Evolutionary conservation across 1,140 invertebrate genomes (phyloP).

Genomic region (Brachionus manjavacas): DNA sequence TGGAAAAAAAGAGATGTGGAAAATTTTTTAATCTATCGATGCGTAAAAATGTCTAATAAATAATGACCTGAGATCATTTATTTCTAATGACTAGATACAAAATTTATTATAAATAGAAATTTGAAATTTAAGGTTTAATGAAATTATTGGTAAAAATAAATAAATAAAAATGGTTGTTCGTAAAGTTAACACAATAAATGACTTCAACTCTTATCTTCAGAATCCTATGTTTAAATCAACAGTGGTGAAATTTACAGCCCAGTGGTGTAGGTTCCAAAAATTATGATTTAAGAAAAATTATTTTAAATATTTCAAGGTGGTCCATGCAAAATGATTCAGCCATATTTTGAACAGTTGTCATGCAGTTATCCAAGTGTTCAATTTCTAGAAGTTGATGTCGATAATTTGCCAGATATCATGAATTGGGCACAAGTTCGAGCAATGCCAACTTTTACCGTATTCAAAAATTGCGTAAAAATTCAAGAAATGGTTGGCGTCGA

Average conservation of each 20-base stretch:
- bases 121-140: background rate
- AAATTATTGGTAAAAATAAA: background rate
- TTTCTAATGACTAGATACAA: background rate
- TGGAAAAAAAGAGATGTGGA: background rate
- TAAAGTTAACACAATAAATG: background rate
- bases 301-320: background rate
- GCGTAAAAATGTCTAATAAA: background rate
- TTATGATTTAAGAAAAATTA: background rate
- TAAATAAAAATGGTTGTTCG: constrained; percentile 21
- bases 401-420: background rate
- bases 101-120: background rate
- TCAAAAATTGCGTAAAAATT: constrained; percentile 4
- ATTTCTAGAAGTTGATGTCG: constrained; percentile 42
- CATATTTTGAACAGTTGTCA: constrained; percentile 38
- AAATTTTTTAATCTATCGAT: background rate
- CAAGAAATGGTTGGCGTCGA: constrained; percentile 15
- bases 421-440: constrained; percentile 37
- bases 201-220: background rate
- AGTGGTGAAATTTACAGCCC: constrained; percentile 33
- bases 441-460: constrained; percentile 31
- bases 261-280: constrained; percentile 20
- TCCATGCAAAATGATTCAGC: constrained; percentile 28
- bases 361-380: constrained; percentile 22
- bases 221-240: constrained; percentile 20
- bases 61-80: background rate